Percentiles rank a stretch among this genome's conserved stretches.
Evolutionary conservation across 1,140 invertebrate genomes (phyloP).

Genomic region (Diachasmimorpha longicaudata): DNA sequence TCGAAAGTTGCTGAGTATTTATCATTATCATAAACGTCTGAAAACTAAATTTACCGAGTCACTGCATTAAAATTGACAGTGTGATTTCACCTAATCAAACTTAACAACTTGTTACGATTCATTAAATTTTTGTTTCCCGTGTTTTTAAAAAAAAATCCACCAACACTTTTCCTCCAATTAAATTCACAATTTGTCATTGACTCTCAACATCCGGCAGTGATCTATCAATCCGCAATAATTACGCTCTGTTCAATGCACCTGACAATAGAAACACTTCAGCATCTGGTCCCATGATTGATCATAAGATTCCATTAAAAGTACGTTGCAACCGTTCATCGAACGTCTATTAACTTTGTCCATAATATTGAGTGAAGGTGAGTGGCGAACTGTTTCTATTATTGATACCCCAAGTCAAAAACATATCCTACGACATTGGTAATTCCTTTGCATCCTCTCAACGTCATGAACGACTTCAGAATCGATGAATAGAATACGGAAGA

Average conservation of each 20-base stretch:
- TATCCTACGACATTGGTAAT: not conserved
- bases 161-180: not conserved
- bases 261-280: not conserved
- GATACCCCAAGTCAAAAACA: not conserved
- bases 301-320: not conserved
- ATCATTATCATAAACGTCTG: not conserved
- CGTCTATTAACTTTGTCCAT: not conserved
- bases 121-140: not conserved
- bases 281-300: not conserved
- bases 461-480: not conserved
- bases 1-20: slow-evolving; percentile 2
- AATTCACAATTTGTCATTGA: not conserved
- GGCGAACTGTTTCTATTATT: not conserved
- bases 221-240: not conserved
- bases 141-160: not conserved
- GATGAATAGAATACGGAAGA: not conserved
- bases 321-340: not conserved
- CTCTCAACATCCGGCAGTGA: not conserved
- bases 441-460: not conserved
- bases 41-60: not conserved
- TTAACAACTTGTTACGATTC: not conserved
- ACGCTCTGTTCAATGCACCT: not conserved
- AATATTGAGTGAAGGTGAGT: not conserved
- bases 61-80: no score
- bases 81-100: no score